Evolutionary conservation across 2,113 vertebrate genomes (phyloP).

Genomic region (Sterna hirundo): DNA sequence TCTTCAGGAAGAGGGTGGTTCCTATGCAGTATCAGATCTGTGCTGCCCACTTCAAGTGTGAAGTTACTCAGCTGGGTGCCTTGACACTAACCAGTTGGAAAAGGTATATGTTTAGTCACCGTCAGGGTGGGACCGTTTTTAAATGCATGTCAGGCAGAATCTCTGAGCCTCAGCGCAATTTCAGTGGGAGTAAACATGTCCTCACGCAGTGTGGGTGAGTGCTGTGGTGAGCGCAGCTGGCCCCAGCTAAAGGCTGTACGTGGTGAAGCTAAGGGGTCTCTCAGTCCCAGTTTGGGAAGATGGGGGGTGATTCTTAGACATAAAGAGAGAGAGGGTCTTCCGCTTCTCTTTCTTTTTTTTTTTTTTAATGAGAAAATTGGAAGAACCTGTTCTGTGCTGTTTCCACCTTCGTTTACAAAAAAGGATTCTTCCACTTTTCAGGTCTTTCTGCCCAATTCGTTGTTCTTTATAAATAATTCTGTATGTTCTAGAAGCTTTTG

Average conservation of each 20-base stretch:
- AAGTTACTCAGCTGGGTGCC: neutral
- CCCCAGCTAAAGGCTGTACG: neutral
- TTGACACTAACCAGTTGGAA: neutral
- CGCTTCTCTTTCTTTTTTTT: rapidly evolving
- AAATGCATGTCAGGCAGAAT: neutral
- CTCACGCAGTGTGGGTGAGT: neutral
- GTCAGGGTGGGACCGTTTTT: neutral
- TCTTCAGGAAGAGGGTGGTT: neutral
- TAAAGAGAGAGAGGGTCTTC: neutral
- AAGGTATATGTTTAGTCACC: neutral
- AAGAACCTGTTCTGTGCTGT: neutral
- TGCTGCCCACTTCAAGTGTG: neutral
- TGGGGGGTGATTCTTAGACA: rapidly evolving
- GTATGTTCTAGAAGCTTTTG: neutral
- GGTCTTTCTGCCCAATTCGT: neutral
- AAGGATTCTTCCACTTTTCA: neutral
- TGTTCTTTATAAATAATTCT: neutral
- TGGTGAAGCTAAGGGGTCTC: neutral
- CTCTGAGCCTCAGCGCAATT: neutral
- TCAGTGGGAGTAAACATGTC: neutral
- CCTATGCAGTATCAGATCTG: neutral
- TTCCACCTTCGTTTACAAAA: neutral
- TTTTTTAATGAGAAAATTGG: neutral
- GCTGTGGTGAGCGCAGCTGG: neutral
- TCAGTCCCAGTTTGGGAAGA: neutral